phyloP scores from a whole-genome alignment of 1,140 invertebrate genomes.

The Drosophila saltans region DNA sequence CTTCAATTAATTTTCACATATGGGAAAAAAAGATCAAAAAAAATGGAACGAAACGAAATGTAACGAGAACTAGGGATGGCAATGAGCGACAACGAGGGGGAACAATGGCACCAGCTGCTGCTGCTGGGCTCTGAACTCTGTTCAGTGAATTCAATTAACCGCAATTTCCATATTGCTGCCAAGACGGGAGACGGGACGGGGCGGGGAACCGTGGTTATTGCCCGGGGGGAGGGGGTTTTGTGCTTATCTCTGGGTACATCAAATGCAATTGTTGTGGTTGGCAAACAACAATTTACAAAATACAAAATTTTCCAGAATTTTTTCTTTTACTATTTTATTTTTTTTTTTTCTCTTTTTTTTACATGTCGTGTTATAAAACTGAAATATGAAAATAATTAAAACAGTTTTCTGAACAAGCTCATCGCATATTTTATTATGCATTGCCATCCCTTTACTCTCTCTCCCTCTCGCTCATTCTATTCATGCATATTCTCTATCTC shows the following conservation, averaged over 20 bases:
- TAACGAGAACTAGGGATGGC: no score
- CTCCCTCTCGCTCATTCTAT: constrained; percentile 24
- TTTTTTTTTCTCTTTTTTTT: not conserved
- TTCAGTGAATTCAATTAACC: constrained; percentile 79
- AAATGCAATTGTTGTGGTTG: constrained; percentile 69
- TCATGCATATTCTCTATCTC: not conserved
- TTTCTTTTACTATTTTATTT: constrained; percentile 12
- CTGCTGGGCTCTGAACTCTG: constrained; percentile 45
- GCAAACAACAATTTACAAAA: constrained; percentile 51
- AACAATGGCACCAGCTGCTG: constrained; percentile 31
- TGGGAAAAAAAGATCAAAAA: constrained; percentile 20
- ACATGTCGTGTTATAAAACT: constrained; percentile 23
- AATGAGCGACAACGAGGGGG: not conserved
- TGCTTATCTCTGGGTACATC: constrained; percentile 52
- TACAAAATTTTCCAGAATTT: constrained; percentile 43
- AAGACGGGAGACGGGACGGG: not conserved
- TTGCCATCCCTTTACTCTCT: constrained; percentile 19
- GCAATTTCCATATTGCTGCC: constrained; percentile 66
- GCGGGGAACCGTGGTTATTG: not conserved
- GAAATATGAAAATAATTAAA: constrained; percentile 68
- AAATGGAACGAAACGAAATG: not conserved
- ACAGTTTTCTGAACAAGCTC: constrained; percentile 35
- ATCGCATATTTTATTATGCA: constrained; percentile 48
- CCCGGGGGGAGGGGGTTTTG: not conserved
- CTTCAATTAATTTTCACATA: constrained; percentile 76